A percentile compares a stretch with the other conserved stretches of the same genome.
These are phyloP conservation scores for Cyclophora punctaria DNA, from an alignment of 2,888 invertebrate species.

Conservation along the genomic window DNA sequence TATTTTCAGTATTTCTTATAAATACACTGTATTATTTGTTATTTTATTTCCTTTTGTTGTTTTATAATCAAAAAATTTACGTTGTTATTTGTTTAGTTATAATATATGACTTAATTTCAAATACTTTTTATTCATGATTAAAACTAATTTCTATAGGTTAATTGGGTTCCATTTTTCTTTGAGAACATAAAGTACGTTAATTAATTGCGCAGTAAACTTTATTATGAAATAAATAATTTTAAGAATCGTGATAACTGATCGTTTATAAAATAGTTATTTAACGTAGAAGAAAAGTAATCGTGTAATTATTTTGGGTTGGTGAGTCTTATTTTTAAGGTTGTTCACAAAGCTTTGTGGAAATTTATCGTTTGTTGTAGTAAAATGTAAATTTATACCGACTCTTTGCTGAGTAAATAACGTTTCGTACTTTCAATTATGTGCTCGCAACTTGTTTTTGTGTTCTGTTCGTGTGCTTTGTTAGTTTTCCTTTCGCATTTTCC, in stretches of 20 bases:
- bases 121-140: too few species aligned
- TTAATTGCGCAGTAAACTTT: slow-evolving; percentile 9
- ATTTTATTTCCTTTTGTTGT: slow-evolving; percentile 9
- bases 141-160: not conserved
- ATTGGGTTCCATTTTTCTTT: not conserved
- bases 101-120: too few species aligned
- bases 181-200: slow-evolving; percentile 1
- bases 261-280: slow-evolving; percentile 41
- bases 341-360: slow-evolving; percentile 45
- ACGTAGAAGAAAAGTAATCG: slow-evolving; percentile 60
- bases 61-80: too few species aligned
- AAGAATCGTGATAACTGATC: slow-evolving; percentile 25
- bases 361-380: slow-evolving; percentile 45
- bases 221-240: slow-evolving; percentile 20
- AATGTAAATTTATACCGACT: slow-evolving; percentile 17
- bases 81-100: too few species aligned
- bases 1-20: slow-evolving; percentile 51
- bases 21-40: slow-evolving; percentile 37
- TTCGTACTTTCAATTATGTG: slow-evolving; percentile 34
- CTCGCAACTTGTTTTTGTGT: slow-evolving; percentile 20
- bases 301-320: slow-evolving; percentile 56
- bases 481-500: slow-evolving; percentile 10
- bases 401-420: slow-evolving; percentile 11
- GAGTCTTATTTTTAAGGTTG: slow-evolving; percentile 37
- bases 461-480: slow-evolving; percentile 1